Evolutionary conservation across 2,113 vertebrate species (phyloP), one percentile per base, ranked within the genome.

Genomic region (Onychostoma macrolepis): DNA sequence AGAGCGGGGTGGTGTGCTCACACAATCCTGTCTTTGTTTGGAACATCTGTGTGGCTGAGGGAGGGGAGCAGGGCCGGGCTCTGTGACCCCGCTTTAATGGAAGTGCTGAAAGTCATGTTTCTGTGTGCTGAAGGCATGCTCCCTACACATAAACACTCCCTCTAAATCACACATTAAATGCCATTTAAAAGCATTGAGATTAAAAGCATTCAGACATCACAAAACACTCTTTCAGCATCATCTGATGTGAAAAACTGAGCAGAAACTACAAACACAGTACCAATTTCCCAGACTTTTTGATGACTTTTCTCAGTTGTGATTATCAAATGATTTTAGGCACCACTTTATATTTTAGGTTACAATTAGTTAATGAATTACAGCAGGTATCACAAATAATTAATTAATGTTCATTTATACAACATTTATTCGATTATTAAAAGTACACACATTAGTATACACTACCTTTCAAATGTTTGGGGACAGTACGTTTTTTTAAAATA

Each of bases 11-110:
- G 36, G 41, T 45, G 74, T 65, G 65, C 17, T 85, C 82, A 87
- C 58, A 93, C 90, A 94, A 91, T 92, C 7, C 12, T 74, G 80
- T 76, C 93, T 94, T 94, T 94, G 92, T 93, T 90, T 56, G 1
- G 69, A 91, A 91, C 92, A 92, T 88, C 89, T 92, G 92, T 85
- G 74, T 26, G 74, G 63, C 77, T 83, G 72, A 53, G 77, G 86
- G 36, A 89, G 75, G 83, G 85, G 88, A 83, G 56, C 82, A 88
- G 83, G 85, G 65, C 78, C 36, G 8, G 19, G 48, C 15, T 74
- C 87, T 87, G 85, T 30, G 78, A 90, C 84, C 85, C 79, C 78
- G 89, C 88, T 86, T 89, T 89, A 91, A 92, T 69, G 71, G 84
- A 86, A 86, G 87, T 88, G 89, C 75, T 87, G 85, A 84, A 86